These are phyloP conservation scores for Eristalinus sepulchralis DNA, from an alignment of 2,888 invertebrate genomes.

Conservation along the genomic window DNA sequence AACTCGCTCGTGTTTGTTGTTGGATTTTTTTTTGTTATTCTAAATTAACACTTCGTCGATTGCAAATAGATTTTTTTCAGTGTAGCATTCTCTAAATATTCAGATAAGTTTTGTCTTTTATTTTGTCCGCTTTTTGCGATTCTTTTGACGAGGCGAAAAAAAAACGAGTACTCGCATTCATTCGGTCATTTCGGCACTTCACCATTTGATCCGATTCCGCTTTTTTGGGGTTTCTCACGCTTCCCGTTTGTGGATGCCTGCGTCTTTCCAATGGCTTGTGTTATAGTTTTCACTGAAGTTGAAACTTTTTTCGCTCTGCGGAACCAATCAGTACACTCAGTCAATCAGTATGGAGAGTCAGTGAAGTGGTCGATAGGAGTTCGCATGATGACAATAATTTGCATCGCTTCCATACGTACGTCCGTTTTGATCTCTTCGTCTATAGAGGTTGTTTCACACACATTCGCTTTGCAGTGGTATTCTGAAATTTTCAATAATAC, in stretches of 20 bases:
- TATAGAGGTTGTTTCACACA: not conserved
- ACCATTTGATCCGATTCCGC: constrained; percentile 22
- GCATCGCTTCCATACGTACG: not conserved
- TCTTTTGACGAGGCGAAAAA: not conserved
- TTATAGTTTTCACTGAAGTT: not conserved
- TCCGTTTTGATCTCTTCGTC: not conserved
- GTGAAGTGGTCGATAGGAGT: not conserved
- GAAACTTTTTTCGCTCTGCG: not conserved
- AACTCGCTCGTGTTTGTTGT: constrained; percentile 13
- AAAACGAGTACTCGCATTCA: not conserved
- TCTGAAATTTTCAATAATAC: constrained; percentile 5
- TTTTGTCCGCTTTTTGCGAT: not conserved
- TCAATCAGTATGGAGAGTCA: constrained; percentile 58
- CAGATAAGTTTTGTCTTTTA: constrained; percentile 22
- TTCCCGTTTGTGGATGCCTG: not conserved
- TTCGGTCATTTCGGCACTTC: constrained; percentile 39
- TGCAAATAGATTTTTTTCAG: constrained; percentile 2
- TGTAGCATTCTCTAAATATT: constrained; percentile 16
- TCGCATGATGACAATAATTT: not conserved
- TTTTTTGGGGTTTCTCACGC: not conserved
- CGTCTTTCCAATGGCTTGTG: constrained; percentile 1
- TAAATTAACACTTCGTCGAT: constrained; percentile 54
- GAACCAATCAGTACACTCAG: constrained; percentile 56
- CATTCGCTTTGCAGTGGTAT: not conserved
- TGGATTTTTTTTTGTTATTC: constrained; percentile 1